Conservation (phyloP, 2,113 vertebrate genomes). For the Oncorhynchus nerka region DNA sequence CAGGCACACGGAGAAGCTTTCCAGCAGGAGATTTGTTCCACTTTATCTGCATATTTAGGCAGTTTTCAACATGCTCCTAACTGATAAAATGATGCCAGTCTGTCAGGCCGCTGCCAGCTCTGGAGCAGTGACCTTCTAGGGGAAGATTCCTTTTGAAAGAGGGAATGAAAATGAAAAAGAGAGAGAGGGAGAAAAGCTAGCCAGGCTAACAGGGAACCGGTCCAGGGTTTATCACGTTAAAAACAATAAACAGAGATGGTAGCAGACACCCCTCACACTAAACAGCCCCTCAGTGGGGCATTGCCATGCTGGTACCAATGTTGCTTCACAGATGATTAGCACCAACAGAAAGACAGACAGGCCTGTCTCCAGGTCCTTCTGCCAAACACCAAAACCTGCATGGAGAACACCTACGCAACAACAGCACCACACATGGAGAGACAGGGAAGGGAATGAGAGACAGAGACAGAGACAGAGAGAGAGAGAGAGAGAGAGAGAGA, state of each 20-base stretch:
- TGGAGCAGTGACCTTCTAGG: conserved; percentile 60
- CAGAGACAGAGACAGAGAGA: conserved; percentile 10
- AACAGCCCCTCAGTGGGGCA: conserved; percentile 29
- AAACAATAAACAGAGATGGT: conserved; percentile 58
- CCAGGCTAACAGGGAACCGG: conserved; percentile 22
- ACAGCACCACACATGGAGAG: conserved; percentile 38
- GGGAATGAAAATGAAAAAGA: neutral
- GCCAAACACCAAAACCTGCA: conserved; percentile 46
- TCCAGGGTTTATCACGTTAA: conserved; percentile 54
- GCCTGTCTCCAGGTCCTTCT: conserved; percentile 38
- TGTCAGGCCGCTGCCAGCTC: conserved; percentile 50
- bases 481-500: conserved; percentile 8
- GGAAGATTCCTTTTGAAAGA: conserved; percentile 51
- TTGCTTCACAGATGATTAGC: conserved; percentile 64
- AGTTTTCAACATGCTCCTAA: conserved; percentile 54
- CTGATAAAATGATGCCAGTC: conserved; percentile 67
- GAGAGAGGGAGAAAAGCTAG: neutral
- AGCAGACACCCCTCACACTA: conserved; percentile 17
- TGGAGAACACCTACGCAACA: conserved; percentile 44
- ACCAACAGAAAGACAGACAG: conserved; percentile 55
- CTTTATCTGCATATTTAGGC: conserved; percentile 66
- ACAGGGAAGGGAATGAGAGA: neutral
- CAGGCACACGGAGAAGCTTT: conserved; percentile 39
- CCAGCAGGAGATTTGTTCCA: conserved; percentile 56
- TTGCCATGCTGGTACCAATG: conserved; percentile 44